Evolutionary conservation across 2,888 invertebrate genomes (phyloP).

Genomic region (Dicyrtoma fusca): DNA sequence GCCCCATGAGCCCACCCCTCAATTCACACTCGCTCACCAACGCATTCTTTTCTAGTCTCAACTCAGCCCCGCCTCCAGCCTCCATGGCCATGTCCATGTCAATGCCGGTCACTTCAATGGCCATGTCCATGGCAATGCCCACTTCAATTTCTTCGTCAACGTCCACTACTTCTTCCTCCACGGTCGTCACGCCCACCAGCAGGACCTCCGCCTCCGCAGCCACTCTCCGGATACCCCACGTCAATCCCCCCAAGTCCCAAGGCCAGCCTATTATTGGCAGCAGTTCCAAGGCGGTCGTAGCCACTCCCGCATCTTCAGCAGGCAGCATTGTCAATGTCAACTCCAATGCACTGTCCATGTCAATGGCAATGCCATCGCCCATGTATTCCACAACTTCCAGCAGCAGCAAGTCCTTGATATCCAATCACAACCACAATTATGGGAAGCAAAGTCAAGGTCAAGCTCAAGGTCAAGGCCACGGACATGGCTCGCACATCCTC

Average conservation of each 20-base stretch:
- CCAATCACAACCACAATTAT: constrained; percentile 5
- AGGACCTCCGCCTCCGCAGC: not conserved
- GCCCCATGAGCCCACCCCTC: constrained; percentile 48
- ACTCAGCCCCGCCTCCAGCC: not conserved
- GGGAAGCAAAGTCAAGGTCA: too few species aligned
- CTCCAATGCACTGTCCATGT: not conserved
- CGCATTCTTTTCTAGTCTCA: constrained; percentile 41
- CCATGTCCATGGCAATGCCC: too few species aligned
- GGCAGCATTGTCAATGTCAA: too few species aligned
- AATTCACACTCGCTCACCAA: constrained; percentile 35
- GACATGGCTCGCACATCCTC: constrained; percentile 43
- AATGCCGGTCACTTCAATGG: too few species aligned
- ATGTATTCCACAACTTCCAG: not conserved
- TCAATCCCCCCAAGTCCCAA: constrained; percentile 33
- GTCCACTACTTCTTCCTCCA: not conserved
- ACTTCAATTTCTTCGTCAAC: constrained; percentile 21
- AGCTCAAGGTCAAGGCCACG: too few species aligned
- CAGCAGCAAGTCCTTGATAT: constrained; percentile 7
- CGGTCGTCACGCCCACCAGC: not conserved
- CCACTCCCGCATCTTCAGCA: not conserved
- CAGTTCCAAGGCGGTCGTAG: not conserved
- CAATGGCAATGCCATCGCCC: not conserved
- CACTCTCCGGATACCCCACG: constrained; percentile 38
- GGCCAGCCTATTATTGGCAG: not conserved
- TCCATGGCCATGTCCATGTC: not conserved